phyloP scores from a whole-genome alignment of 2,888 invertebrate genomes.

The Julus scanicus region DNA sequence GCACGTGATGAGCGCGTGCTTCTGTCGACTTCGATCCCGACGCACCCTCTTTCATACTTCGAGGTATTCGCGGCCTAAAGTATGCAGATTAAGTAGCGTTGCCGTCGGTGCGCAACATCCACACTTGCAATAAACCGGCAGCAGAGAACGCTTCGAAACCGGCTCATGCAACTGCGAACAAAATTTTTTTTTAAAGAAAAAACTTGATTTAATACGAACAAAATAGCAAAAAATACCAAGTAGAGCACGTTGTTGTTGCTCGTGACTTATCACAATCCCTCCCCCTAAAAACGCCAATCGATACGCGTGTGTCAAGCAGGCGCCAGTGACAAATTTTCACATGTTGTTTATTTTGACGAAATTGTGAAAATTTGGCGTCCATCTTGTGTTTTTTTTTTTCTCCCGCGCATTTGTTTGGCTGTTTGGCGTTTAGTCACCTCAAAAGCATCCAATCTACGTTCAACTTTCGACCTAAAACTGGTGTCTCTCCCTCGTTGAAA shows the following conservation, averaged over 20 bases:
- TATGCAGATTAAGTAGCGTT: not conserved
- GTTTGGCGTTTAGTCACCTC: not conserved
- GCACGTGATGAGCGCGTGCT: not conserved
- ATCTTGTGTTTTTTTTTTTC: not conserved
- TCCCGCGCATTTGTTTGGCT: not conserved
- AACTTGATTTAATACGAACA: not conserved
- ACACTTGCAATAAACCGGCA: not conserved
- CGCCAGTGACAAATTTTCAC: no score
- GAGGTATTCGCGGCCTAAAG: not conserved
- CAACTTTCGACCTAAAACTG: constrained; percentile 18
- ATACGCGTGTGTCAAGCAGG: not conserved
- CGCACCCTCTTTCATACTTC: not conserved
- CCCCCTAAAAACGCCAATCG: not conserved
- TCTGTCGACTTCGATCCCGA: constrained; percentile 12
- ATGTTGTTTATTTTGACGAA: not conserved
- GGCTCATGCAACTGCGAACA: not conserved
- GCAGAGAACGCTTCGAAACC: not conserved
- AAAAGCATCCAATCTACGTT: not conserved
- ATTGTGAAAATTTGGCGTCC: not conserved
- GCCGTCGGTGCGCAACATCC: not conserved
- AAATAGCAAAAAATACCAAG: not conserved
- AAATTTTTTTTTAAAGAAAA: not conserved
- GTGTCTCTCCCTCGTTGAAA: not conserved
- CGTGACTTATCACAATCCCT: no score
- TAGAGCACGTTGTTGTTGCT: not conserved